These are phyloP conservation scores for Pangasius larnaudii DNA, from an alignment of 2,797 vertebrate genomes.

Conservation along the genomic window DNA sequence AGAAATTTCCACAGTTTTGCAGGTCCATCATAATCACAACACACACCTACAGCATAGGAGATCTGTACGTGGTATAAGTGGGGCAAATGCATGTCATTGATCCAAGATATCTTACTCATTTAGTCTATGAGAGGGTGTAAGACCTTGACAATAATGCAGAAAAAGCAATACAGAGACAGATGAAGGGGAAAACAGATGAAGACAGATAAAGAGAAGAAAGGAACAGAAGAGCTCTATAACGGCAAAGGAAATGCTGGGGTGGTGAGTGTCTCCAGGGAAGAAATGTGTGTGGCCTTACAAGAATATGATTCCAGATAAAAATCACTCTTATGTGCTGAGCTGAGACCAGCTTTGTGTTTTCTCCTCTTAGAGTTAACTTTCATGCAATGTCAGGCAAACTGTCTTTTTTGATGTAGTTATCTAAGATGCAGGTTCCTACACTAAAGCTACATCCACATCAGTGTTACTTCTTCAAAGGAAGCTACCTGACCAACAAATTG, in stretches of 20 bases:
- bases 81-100: background rate
- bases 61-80: background rate
- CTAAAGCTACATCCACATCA: background rate
- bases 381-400: background rate
- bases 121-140: background rate
- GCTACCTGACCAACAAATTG: background rate
- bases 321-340: background rate
- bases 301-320: background rate
- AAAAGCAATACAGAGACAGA: background rate
- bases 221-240: background rate
- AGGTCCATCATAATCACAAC: background rate
- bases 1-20: background rate
- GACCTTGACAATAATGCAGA: background rate
- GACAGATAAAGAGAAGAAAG: background rate
- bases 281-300: background rate
- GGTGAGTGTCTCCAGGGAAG: background rate
- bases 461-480: background rate
- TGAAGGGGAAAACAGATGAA: background rate
- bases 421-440: background rate
- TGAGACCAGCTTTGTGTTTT: constrained; percentile 4
- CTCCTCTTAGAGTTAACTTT: background rate
- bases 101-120: background rate
- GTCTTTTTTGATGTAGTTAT: background rate
- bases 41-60: background rate
- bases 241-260: background rate